Conservation (phyloP, 1,140 invertebrate genomes). For the Tigriopus japonicus region DNA sequence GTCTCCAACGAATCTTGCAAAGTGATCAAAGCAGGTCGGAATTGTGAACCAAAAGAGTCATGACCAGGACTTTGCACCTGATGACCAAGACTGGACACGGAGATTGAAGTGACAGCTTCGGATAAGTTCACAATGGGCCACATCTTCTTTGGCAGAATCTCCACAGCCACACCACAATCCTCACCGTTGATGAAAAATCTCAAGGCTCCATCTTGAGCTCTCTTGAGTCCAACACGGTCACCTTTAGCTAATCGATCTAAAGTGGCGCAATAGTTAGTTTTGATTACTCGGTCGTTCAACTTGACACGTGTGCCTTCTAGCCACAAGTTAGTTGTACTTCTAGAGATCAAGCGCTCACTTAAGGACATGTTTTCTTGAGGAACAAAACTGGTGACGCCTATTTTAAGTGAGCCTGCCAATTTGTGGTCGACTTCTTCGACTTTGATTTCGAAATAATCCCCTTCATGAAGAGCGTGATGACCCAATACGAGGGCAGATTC, state of each 20-base stretch:
- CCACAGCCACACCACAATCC: slow-evolving; percentile 58
- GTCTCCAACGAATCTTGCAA: not conserved
- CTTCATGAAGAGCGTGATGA: slow-evolving; percentile 28
- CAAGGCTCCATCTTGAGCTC: slow-evolving; percentile 29
- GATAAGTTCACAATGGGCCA: slow-evolving; percentile 13
- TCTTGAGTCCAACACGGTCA: slow-evolving; percentile 34
- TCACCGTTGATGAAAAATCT: slow-evolving; percentile 52
- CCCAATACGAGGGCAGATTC: slow-evolving; percentile 30
- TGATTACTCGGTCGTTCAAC: slow-evolving; percentile 33
- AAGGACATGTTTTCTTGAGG: not conserved
- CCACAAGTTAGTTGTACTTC: not conserved
- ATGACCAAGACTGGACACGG: slow-evolving; percentile 42
- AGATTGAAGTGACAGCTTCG: slow-evolving; percentile 14
- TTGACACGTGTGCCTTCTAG: slow-evolving; percentile 26
- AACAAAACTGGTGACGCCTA: slow-evolving; percentile 1
- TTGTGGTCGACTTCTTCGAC: slow-evolving; percentile 5
- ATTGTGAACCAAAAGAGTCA: slow-evolving; percentile 42
- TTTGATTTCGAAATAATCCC: slow-evolving; percentile 34
- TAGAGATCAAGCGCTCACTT: not conserved
- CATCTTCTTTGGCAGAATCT: slow-evolving; percentile 46
- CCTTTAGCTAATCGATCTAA: slow-evolving; percentile 56
- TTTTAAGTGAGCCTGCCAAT: slow-evolving; percentile 8
- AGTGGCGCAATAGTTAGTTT: slow-evolving; percentile 41
- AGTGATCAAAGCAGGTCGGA: slow-evolving; percentile 23
- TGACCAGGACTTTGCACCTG: slow-evolving; percentile 49